phyloP scores from a whole-genome alignment of 2,888 invertebrate genomes.

The Kuschelorhynchus macadamiae region DNA sequence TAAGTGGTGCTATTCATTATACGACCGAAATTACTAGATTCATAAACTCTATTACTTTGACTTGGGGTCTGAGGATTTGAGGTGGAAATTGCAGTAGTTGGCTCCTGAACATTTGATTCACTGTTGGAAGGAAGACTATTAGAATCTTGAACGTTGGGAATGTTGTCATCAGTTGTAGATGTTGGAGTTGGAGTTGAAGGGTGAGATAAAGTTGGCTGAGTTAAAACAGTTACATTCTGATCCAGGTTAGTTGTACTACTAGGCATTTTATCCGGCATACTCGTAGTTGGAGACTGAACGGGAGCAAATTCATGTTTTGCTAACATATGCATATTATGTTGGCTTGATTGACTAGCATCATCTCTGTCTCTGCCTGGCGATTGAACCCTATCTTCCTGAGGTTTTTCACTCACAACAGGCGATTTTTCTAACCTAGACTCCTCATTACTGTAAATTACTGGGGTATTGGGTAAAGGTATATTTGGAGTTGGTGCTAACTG shows the following conservation, averaged over 20 bases:
- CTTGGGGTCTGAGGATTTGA: constrained; percentile 69
- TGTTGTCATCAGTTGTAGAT: constrained; percentile 67
- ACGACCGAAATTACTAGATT: constrained; percentile 67
- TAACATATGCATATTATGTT: constrained; percentile 55
- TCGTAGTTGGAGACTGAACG: constrained; percentile 64
- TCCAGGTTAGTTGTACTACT: constrained; percentile 66
- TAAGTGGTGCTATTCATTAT: constrained; percentile 68
- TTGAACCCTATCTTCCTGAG: constrained; percentile 39
- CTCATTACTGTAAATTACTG: constrained; percentile 62
- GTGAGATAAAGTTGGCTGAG: constrained; percentile 64
- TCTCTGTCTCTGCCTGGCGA: constrained; percentile 52
- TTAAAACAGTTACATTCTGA: constrained; percentile 57
- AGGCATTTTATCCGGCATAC: constrained; percentile 66
- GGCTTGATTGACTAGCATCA: constrained; percentile 54
- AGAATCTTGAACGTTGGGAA: constrained; percentile 63
- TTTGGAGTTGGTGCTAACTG: constrained; percentile 59
- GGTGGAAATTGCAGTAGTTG: constrained; percentile 62
- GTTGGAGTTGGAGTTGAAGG: constrained; percentile 67
- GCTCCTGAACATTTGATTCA: constrained; percentile 63
- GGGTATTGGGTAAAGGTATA: constrained; percentile 53
- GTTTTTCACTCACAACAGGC: constrained; percentile 52
- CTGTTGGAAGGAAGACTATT: constrained; percentile 66
- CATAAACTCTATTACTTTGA: constrained; percentile 62
- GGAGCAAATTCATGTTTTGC: constrained; percentile 59
- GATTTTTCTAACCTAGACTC: constrained; percentile 61